Base-by-base conservation (phyloP, 2,888 invertebrate species). In the Aradus depressus region DNA sequence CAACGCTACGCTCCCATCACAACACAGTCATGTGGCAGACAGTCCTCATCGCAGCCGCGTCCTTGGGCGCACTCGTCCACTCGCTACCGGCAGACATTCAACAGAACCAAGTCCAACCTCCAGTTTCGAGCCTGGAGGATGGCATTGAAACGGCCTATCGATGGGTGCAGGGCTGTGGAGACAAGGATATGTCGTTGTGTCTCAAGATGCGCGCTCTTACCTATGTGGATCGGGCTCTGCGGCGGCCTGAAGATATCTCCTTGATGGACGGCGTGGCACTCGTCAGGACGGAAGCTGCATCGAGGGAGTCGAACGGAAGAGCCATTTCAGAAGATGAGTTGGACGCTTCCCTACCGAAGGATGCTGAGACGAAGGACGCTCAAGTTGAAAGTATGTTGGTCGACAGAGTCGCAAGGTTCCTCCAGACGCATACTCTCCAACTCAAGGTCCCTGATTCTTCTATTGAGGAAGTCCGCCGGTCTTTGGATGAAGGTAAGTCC, bases 401-500 rank as follows among this genome's bases (percentile, higher is more conserved):
- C 57, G 85, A 88, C 64, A 79, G 81, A 58, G 75, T 86, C 8
- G 78, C 82, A 57, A 76, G 79, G 61, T 80, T 87, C 66, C 75
- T 87, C 59, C 80, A 82, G 62, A 80, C 81, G 44, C 86, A 87
- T 63, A 81, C 84, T 16, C 71, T 88, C 37, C 86, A 88, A 64
- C 78, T 88, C 62, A 85, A 85, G 67, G 75, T 88, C 62, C 86
- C 87, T 61, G 78, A 78, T 55, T 76, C 77, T 44, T 77, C 81
- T 37, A 77, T 83, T 60, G 75, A 80, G 60, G 81, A 82, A 61
- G 74, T 86, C 66, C 79, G 82, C 64, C 76, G 83, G 59, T 82
- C 85, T n/a, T 71, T 84, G 43, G 86, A 84, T 64, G 86, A 87
- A 81, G 85, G 86, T 85, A 74, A 76, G 66, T 65, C 58, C 12